Base-by-base conservation (phyloP, 2,797 vertebrate genomes). In the Lutjanus campechanus region DNA sequence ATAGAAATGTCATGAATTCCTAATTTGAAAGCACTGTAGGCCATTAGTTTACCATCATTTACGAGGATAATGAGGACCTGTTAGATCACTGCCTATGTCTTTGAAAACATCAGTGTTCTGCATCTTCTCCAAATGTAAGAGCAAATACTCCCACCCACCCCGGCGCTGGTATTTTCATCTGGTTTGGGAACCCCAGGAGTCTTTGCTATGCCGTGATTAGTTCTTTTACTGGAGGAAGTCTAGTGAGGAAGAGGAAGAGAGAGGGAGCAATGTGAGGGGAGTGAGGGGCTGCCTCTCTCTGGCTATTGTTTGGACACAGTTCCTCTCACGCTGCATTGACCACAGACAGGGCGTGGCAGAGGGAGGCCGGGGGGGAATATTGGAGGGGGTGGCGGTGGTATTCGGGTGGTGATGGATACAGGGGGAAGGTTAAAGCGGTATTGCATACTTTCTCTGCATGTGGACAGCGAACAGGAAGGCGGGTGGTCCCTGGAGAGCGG, bases 231-330 rank as follows among this genome's bases (percentile, higher is more conserved):
- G 76, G 75, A 87, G 91, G 89, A 89, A 86, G 87, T 88, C 69
- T 67, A 70, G 71, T 76, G 81, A 85, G 89, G 89, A 89, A 89
- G 81, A 88, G 81, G 86, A 79, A 80, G 61, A 85, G 73, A 76
- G 83, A 46, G 59, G 50, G 22, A 79, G 61, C 86, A 82, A 73
- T 65, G 71, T 73, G 29, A 49, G 49, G 69, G 53, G 82, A 71
- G 76, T 62, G 73, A 66, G 59, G 71, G 75, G 71, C 81, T 77
- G 79, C 79, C 80, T 87, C 77, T 87, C 88, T 68, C 59, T 79
- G 69, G 81, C 91, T 90, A 93, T 95, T 95, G 94, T 95, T 94
- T 93, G 90, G 90, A 93, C 91, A 90, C 87, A 88, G 88, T 91
- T 91, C 80, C 90, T 92, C 92, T 93, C 91, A 92, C 77, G 91